Evolutionary conservation across 2,888 invertebrate genomes (phyloP), one percentile per base, ranked within the genome.

Genomic region (Nemapogon koenigi): DNA sequence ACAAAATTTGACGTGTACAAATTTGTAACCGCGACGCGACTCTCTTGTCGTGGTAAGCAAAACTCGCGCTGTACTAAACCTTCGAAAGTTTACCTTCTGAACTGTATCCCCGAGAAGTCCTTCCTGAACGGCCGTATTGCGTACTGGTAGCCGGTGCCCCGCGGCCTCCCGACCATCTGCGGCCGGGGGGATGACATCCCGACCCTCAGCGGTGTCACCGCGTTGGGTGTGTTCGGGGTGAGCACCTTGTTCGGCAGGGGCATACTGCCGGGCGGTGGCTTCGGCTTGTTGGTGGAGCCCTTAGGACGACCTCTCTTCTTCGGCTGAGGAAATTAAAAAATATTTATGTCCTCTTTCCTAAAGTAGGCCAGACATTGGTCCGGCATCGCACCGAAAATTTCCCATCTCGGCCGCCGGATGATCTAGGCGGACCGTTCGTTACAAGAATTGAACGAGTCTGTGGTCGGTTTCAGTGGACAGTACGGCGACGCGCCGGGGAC

Each of bases 71-170:
- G n/a, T n/a, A n/a, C n/a, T n/a, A n/a, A n/a, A n/a, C n/a, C n/a
- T n/a, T n/a, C n/a, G n/a, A n/a, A n/a, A 3, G 40, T 50, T 45
- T 4, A 76, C 78, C 78, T 79, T 46, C 72, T 58, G 39, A 80
- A 80, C 59, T 78, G 76, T 54, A 80, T 78, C 25, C 78, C 78
- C 0, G 75, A 75, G 64, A 80, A 80, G 57, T 80, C 79, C 55
- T 78, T 76, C 50, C 78, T 51, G 50, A 75, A 78, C 0, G 78
- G 78, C 8, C 79, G 43, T 35, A 76, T 60, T 1, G 70, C 70
- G 51, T 72, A 76, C 57, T 73, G 75, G 57, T 72, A 78, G 18
- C 65, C 65, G n/a, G 62, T 45, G 2, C 57, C 63, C 0, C 76
- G 53, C 1, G 75, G 76, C 2, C 73, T 54, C 6, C 47, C 47